Percentiles rank a stretch among this genome's conserved stretches.
Conservation (phyloP, 2,888 invertebrate species). For the Vesta saturnalis region DNA sequence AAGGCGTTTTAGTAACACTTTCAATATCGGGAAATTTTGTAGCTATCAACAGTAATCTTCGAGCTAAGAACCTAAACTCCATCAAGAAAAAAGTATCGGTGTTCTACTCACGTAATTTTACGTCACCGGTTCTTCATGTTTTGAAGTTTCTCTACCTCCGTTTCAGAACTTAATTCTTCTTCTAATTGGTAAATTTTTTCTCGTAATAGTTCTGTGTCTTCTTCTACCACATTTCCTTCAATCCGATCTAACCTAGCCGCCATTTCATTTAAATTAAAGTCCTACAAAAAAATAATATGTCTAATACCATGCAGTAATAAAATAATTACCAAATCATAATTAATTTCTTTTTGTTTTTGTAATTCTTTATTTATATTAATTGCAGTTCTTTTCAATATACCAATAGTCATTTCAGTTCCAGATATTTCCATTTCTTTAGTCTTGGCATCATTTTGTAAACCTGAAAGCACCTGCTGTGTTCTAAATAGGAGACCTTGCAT, state of each 20-base stretch:
- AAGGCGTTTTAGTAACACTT: too few relatives aligned
- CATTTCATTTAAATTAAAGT: conserved; percentile 61
- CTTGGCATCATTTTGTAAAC: conserved; percentile 64
- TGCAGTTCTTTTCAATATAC: conserved; percentile 62
- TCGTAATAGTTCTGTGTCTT: conserved; percentile 52
- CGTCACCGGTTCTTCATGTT: too few relatives aligned
- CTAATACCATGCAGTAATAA: neutral
- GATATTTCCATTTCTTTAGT: conserved; percentile 63
- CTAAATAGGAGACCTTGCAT: conserved; percentile 65
- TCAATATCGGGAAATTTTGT: too few relatives aligned
- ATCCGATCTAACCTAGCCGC: conserved; percentile 60
- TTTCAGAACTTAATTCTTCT: conserved; percentile 58
- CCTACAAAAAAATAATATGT: conserved; percentile 44
- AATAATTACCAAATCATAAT: conserved; percentile 69
- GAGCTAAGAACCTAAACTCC: too few relatives aligned
- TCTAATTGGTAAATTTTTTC: conserved; percentile 64
- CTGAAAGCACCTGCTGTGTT: conserved; percentile 63
- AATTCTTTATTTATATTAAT: conserved; percentile 47
- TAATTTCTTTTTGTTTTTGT: conserved; percentile 68
- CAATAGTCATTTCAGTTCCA: conserved; percentile 63
- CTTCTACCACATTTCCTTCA: conserved; percentile 54
- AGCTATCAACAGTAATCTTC: too few relatives aligned
- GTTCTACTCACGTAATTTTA: too few relatives aligned
- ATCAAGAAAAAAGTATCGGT: too few relatives aligned
- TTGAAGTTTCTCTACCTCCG: conserved; percentile 50